Conservation (phyloP, 2,113 vertebrate species). For the Columba janthina region DNA sequence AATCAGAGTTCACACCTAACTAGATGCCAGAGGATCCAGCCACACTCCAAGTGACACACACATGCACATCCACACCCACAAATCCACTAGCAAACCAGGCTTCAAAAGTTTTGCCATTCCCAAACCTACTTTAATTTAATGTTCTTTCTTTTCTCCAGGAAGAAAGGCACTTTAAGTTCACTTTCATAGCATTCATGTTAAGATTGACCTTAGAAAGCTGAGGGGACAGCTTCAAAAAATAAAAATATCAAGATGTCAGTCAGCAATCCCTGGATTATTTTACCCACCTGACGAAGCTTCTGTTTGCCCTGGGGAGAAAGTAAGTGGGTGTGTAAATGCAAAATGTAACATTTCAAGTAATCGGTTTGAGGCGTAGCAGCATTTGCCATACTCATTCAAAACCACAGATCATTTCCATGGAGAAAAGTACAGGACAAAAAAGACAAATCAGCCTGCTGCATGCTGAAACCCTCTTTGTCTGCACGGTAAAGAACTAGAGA, state of each 20-base stretch:
- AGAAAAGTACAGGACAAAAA: constrained; percentile 13
- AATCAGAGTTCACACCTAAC: not conserved
- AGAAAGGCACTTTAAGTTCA: not conserved
- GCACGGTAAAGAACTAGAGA: not conserved
- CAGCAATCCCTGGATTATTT: not conserved
- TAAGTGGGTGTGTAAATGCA: not conserved
- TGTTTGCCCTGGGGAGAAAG: not conserved
- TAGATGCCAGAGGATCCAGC: not conserved
- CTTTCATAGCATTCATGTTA: not conserved
- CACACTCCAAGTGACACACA: not conserved
- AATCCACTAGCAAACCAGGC: not conserved
- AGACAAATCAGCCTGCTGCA: not conserved
- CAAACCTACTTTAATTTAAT: not conserved
- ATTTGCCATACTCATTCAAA: not conserved
- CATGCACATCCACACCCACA: not conserved
- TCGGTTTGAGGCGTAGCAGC: not conserved
- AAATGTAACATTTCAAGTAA: not conserved
- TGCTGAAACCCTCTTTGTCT: not conserved
- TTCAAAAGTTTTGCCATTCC: not conserved
- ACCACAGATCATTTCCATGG: not conserved
- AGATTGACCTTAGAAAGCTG: not conserved
- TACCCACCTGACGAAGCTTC: not conserved
- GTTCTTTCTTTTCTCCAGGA: not conserved
- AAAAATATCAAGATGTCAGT: not conserved
- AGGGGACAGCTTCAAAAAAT: not conserved